A percentile compares a stretch with the other conserved stretches of the same genome.
Evolutionary conservation across 2,113 vertebrate genomes (phyloP).

Genomic region (Chrysemys picta): DNA sequence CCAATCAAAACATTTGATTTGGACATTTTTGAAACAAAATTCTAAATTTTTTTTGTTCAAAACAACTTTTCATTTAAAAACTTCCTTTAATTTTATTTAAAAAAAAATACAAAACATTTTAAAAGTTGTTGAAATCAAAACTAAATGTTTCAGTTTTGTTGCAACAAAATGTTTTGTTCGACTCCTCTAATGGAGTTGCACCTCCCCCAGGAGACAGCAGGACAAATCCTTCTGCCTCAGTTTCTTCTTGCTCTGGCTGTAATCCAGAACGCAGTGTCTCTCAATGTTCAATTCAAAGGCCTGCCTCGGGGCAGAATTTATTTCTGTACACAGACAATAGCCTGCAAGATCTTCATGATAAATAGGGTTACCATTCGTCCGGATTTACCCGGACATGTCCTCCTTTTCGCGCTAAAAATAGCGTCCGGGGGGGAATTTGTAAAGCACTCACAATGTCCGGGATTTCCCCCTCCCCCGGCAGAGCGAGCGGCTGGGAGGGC

Average conservation of each 20-base stretch:
- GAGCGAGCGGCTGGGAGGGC: too few relatives aligned
- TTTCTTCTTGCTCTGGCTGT: not conserved
- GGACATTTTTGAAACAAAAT: not conserved
- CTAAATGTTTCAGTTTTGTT: not conserved
- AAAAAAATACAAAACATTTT: not conserved
- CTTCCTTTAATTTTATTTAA: not conserved
- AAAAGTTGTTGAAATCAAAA: not conserved
- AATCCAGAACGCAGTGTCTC: not conserved
- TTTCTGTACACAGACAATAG: not conserved
- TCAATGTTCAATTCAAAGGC: not conserved
- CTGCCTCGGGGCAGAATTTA: not conserved
- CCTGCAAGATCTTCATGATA: not conserved
- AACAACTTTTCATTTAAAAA: not conserved
- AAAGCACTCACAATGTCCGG: too few relatives aligned
- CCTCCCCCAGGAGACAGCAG: not conserved
- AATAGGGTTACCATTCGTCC: too few relatives aligned
- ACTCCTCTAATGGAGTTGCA: not conserved
- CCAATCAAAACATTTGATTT: not conserved
- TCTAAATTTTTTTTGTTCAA: not conserved
- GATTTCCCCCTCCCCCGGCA: too few relatives aligned
- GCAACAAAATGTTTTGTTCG: not conserved
- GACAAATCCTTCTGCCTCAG: not conserved
- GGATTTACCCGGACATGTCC: too few relatives aligned
- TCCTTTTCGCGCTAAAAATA: too few relatives aligned
- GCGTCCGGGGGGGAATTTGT: too few relatives aligned